These are phyloP conservation scores for Leucophenga montana DNA, from an alignment of 2,888 invertebrate genomes.

Conservation along the genomic window DNA sequence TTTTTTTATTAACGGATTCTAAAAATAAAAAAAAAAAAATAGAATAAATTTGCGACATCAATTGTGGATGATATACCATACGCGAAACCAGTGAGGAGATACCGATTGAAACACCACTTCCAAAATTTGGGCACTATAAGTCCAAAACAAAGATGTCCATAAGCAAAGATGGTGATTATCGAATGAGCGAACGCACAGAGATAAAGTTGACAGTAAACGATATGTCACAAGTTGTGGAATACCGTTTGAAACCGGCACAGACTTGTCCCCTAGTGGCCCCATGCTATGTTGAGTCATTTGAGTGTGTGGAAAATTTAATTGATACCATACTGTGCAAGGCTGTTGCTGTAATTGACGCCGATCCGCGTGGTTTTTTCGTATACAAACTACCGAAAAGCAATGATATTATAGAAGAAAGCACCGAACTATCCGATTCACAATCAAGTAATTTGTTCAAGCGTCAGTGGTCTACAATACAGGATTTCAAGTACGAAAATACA, in stretches of 20 bases:
- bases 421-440: neutral
- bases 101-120: too few species aligned
- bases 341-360: slow-evolving; percentile 48
- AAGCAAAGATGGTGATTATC: too few species aligned
- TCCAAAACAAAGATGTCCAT: too few species aligned
- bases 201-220: too few species aligned
- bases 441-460: slow-evolving; percentile 26
- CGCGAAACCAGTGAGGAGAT: too few species aligned
- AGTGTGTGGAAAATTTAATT: slow-evolving; percentile 48
- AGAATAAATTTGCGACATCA: too few species aligned
- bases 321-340: slow-evolving; percentile 53
- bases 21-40: neutral
- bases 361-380: slow-evolving; percentile 52
- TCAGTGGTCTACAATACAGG: slow-evolving; percentile 47
- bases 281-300: slow-evolving; percentile 50
- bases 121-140: too few species aligned
- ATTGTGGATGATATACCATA: too few species aligned
- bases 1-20: too few species aligned
- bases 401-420: too few species aligned
- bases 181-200: too few species aligned
- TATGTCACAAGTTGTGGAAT: too few species aligned
- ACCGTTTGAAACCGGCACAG: neutral
- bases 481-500: slow-evolving; percentile 52
- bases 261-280: slow-evolving; percentile 15
- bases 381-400: slow-evolving; percentile 49